Evolutionary conservation across 2,797 vertebrate species (phyloP), one percentile per base, ranked within the genome.

Genomic region (Oreortyx pictus): DNA sequence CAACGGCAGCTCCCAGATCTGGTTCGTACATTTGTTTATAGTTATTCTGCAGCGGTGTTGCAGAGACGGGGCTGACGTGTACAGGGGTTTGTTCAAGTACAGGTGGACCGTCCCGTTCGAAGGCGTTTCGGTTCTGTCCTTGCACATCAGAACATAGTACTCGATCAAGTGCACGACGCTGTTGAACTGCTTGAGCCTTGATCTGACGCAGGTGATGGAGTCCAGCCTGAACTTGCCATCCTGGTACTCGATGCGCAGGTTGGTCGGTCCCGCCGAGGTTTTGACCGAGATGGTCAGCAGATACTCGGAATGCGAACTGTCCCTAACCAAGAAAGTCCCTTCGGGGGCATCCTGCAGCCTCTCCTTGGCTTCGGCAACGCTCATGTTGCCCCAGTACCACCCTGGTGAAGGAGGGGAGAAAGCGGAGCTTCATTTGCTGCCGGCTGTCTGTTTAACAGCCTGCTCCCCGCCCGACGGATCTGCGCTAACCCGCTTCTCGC

Each of bases 381-480:
- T 99, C 97, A 99, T 98, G 89, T 97, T 98, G 89, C 99, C 99
- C 99, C 99, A 99, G 97, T 99, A 99, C 99, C 99, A 99, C 68
- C 99, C 99, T 99, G 97, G 96, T n/a, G 91, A 93, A 86, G 86
- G 29, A 92, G 19, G 64, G 81, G 39, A 96, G 39, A 91, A 80
- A 86, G 39, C 89, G 77, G 56, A 37, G 23, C 2, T 37, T 88
- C 56, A 49, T 84, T 95, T 90, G 86, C 49, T 67, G 13, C n/a
- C 19, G 37, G 22, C 39, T 41, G 56, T 15, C 68, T 22, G 44
- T n/a, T 93, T 39, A 7, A 80, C 73, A 88, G 84, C 59, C 15
- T 72, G 7, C 20, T 85, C 46, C 67, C 62, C 25, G 33, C 23
- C 65, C 62, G 25, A 60, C 31, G 16, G 0, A 24, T 19, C 87